Percentiles rank a stretch among this genome's conserved stretches.
Evolutionary conservation across 1,140 invertebrate genomes (phyloP).

Genomic region (Holotrichia oblita): DNA sequence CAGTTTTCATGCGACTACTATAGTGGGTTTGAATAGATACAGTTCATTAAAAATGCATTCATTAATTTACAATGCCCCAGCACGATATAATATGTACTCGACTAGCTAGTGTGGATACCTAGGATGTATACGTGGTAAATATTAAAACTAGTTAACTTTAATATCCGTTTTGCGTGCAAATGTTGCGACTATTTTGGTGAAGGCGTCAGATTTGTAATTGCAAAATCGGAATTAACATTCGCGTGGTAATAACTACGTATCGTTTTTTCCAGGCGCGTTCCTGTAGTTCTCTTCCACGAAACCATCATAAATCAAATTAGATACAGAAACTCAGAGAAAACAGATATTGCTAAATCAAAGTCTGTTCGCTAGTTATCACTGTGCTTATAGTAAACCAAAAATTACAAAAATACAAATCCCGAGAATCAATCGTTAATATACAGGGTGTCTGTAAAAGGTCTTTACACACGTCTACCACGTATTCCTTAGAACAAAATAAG

Average conservation of each 20-base stretch:
- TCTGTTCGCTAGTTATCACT: too few relatives aligned
- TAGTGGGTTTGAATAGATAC: conserved; percentile 2
- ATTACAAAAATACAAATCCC: too few relatives aligned
- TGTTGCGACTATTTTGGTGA: neutral
- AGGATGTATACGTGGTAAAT: neutral
- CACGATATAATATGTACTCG: neutral
- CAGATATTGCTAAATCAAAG: too few relatives aligned
- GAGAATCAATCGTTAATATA: too few relatives aligned
- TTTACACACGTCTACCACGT: too few relatives aligned
- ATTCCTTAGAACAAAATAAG: too few relatives aligned
- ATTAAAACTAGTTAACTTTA: conserved; percentile 35
- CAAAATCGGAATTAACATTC: neutral
- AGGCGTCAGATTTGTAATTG: neutral
- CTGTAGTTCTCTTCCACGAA: neutral
- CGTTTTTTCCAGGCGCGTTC: neutral
- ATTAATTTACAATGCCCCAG: conserved; percentile 5
- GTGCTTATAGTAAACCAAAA: too few relatives aligned
- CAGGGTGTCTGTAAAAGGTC: too few relatives aligned
- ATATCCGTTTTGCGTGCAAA: conserved; percentile 27
- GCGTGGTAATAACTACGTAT: neutral
- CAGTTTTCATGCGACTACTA: neutral
- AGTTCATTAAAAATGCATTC: conserved; percentile 13
- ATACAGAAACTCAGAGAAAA: too few relatives aligned
- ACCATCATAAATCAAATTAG: neutral
- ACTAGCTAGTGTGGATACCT: neutral